These are phyloP conservation scores for Pristiophorus japonicus DNA, from an alignment of 2,113 vertebrate species.

Conservation along the genomic window DNA sequence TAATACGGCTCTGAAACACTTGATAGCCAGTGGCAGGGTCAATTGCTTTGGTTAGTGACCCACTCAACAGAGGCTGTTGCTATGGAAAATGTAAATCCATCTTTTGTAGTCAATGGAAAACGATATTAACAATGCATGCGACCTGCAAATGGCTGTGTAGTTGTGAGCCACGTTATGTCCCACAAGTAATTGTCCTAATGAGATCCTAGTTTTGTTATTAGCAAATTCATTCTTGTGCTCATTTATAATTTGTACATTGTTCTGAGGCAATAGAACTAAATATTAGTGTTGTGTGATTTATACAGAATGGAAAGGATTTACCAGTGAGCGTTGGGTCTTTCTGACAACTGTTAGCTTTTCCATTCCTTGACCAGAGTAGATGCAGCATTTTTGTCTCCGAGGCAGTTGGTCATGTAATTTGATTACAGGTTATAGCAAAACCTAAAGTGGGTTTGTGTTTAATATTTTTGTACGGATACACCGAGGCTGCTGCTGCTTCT, in stretches of 20 bases:
- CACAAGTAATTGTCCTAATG: neutral
- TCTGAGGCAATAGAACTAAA: neutral
- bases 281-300: neutral
- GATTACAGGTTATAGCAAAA: neutral
- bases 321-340: neutral
- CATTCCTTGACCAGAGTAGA: neutral
- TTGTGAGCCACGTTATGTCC: neutral
- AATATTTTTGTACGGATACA: neutral
- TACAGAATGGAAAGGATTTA: neutral
- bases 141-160: neutral
- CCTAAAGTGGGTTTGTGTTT: neutral
- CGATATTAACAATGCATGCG: neutral
- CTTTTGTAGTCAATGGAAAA: neutral
- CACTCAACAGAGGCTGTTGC: neutral
- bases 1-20: neutral
- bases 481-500: neutral
- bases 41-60: neutral
- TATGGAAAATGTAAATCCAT: neutral
- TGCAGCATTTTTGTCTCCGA: neutral
- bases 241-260: neutral
- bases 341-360: neutral
- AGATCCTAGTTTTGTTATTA: neutral
- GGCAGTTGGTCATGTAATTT: neutral
- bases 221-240: neutral
- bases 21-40: neutral